These are phyloP conservation scores for Parapsyche elsis DNA, from an alignment of 1,140 invertebrate species.

Conservation along the genomic window DNA sequence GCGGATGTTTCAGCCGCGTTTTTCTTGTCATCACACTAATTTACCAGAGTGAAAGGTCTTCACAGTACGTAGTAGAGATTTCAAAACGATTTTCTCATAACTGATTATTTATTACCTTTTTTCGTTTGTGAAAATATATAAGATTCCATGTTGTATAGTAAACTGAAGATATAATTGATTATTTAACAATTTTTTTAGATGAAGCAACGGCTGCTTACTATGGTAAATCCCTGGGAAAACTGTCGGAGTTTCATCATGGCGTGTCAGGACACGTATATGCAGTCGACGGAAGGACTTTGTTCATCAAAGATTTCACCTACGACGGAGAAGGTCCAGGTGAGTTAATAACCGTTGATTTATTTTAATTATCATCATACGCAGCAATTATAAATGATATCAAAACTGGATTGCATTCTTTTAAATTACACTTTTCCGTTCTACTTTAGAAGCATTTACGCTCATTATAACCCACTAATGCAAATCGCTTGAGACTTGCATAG, in stretches of 20 bases:
- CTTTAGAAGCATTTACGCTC: neutral
- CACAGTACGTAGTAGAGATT: neutral
- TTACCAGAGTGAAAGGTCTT: neutral
- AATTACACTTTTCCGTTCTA: conserved; percentile 25
- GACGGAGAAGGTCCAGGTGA: conserved; percentile 89
- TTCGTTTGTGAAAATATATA: no score
- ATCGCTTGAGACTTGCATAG: neutral
- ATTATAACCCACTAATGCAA: conserved; percentile 11
- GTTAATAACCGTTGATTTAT: neutral
- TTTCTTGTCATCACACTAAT: conserved; percentile 15
- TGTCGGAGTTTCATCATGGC: conserved; percentile 82
- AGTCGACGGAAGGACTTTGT: conserved; percentile 86
- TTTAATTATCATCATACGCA: neutral
- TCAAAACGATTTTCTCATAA: neutral
- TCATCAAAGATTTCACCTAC: conserved; percentile 88
- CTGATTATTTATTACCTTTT: neutral
- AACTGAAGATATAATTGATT: no score
- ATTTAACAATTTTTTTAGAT: conserved; percentile 43
- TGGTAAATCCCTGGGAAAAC: conserved; percentile 81
- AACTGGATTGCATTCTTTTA: conserved; percentile 10
- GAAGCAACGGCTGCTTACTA: conserved; percentile 69
- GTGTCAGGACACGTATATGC: conserved; percentile 88
- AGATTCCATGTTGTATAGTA: no score
- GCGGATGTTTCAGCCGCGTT: conserved; percentile 3
- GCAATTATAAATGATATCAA: neutral